Conservation (phyloP, 2,797 vertebrate species). For the Spinus olivaceus region DNA sequence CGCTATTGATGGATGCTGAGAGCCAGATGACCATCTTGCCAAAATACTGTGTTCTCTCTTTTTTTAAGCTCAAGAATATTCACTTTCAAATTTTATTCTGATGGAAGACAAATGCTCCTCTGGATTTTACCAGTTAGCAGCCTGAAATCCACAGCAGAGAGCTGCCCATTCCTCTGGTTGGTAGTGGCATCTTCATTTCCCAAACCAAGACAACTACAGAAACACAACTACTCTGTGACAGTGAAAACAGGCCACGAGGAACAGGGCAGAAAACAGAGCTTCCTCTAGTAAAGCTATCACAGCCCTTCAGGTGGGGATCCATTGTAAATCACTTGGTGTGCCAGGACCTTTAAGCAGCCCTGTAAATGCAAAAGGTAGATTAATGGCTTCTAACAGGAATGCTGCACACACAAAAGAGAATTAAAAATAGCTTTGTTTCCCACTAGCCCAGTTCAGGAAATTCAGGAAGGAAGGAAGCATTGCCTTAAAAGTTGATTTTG, state of each 20-base stretch:
- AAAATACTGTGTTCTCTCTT: neutral
- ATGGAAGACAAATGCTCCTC: neutral
- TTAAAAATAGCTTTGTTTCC: constrained; percentile 14
- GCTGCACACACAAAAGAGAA: neutral
- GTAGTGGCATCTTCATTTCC: neutral
- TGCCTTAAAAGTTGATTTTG: neutral
- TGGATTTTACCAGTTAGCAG: neutral
- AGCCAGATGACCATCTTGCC: neutral
- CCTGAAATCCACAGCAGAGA: neutral
- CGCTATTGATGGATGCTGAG: neutral
- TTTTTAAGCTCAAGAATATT: neutral
- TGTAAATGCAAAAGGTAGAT: constrained; percentile 39
- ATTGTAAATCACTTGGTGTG: neutral
- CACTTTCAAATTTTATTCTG: neutral
- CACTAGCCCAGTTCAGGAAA: constrained; percentile 8
- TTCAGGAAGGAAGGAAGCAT: constrained; percentile 37
- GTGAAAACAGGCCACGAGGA: neutral
- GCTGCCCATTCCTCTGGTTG: neutral
- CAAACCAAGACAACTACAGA: neutral
- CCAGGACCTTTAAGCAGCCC: constrained; percentile 36
- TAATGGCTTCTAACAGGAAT: neutral
- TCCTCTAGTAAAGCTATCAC: neutral
- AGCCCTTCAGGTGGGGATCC: neutral
- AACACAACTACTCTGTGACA: neutral
- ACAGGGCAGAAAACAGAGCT: neutral